phyloP scores from a whole-genome alignment of 2,888 invertebrate species.

The Cantharis rustica region DNA sequence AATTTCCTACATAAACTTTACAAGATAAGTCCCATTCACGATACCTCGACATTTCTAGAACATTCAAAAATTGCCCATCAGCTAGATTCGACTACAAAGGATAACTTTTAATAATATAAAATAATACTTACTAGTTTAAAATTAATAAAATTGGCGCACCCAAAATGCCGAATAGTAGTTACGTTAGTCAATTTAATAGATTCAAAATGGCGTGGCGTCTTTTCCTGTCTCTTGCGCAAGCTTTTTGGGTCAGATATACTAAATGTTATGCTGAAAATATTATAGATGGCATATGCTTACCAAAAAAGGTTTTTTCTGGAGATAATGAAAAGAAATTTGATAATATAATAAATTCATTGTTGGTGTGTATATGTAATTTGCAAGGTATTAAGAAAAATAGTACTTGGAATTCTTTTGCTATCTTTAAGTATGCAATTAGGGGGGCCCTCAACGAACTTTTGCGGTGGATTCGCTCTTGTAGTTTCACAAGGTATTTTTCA shows the following conservation, averaged over 20 bases:
- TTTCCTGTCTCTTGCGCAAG: not conserved
- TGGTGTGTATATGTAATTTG: too few species aligned
- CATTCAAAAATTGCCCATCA: not conserved
- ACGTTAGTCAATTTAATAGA: not conserved
- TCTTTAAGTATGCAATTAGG: too few species aligned
- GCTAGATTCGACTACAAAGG: not conserved
- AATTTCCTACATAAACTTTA: slow-evolving; percentile 92
- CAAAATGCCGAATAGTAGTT: not conserved
- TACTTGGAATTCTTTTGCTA: too few species aligned
- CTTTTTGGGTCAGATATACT: not conserved
- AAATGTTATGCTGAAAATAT: not conserved
- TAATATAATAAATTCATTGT: too few species aligned
- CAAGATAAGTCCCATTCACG: slow-evolving; percentile 85
- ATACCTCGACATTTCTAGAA: slow-evolving; percentile 67
- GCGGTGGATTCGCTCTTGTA: too few species aligned
- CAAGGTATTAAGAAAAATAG: too few species aligned
- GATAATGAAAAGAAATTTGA: too few species aligned
- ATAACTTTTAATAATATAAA: not conserved
- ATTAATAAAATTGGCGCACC: not conserved
- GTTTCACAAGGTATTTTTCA: too few species aligned
- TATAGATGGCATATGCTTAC: not conserved
- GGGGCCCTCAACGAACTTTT: too few species aligned
- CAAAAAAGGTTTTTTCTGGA: too few species aligned
- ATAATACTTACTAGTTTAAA: not conserved
- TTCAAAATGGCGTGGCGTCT: slow-evolving; percentile 16